phyloP scores from a whole-genome alignment of 2,113 vertebrate species.

The Dasyprocta punctata region DNA sequence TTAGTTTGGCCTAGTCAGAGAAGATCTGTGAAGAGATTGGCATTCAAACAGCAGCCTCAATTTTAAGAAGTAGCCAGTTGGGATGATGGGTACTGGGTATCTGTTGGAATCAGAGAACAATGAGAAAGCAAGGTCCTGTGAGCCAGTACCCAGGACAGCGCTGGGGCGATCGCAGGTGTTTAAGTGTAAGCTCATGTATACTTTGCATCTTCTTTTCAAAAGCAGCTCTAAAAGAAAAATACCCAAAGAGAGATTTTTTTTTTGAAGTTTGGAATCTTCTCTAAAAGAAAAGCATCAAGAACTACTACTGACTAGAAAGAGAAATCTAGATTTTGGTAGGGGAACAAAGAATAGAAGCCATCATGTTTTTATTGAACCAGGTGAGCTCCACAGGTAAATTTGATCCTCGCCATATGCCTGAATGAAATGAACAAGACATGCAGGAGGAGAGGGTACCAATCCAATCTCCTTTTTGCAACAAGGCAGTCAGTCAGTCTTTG shows the following conservation, averaged over 20 bases:
- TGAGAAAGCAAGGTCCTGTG: neutral
- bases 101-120: neutral
- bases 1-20: neutral
- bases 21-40: neutral
- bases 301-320: conserved; percentile 41
- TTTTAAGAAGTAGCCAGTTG: neutral
- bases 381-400: neutral
- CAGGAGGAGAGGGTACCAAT: conserved; percentile 51
- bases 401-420: neutral
- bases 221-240: conserved; percentile 29
- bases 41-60: neutral
- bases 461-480: conserved; percentile 59
- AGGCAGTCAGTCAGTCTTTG: conserved; percentile 48
- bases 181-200: neutral
- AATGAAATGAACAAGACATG: conserved; percentile 53
- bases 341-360: neutral
- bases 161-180: neutral
- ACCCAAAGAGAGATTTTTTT: neutral
- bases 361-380: neutral
- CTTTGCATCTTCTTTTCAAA: conserved; percentile 25
- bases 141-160: neutral
- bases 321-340: conserved; percentile 53
- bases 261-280: conserved; percentile 24
- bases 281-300: conserved; percentile 3
- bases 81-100: neutral